phyloP scores from a whole-genome alignment of 2,797 vertebrate species.

The Rhynchotus rufescens region DNA sequence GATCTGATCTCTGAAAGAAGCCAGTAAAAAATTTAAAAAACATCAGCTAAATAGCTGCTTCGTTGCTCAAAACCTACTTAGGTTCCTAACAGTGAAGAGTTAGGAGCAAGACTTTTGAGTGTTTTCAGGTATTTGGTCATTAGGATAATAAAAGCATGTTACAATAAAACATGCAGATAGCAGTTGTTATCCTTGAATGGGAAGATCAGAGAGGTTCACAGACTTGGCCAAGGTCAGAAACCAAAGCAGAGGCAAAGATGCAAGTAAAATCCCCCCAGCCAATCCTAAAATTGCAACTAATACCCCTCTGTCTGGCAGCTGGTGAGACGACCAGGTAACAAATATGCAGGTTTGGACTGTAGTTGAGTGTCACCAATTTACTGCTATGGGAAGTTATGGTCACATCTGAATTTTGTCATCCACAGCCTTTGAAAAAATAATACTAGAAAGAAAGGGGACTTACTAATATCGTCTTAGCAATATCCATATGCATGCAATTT shows the following conservation, averaged over 20 bases:
- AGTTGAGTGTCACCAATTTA: neutral
- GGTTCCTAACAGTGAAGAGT: neutral
- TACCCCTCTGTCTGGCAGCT: neutral
- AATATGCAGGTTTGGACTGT: neutral
- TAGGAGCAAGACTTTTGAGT: neutral
- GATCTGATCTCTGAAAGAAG: neutral
- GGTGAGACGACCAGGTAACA: neutral
- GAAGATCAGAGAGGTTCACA: neutral
- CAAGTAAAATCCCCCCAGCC: neutral
- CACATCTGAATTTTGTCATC: neutral
- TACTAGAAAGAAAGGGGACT: neutral
- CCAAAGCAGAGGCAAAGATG: neutral
- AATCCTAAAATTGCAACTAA: fast-evolving
- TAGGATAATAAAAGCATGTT: neutral
- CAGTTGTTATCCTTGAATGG: neutral
- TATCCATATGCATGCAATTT: neutral
- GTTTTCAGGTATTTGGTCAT: neutral
- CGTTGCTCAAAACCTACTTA: neutral
- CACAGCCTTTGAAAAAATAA: neutral
- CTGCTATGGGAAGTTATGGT: neutral
- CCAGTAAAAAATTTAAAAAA: neutral
- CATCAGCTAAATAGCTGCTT: neutral
- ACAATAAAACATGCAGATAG: neutral
- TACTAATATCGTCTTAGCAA: neutral
- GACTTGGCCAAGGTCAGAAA: neutral